Evolutionary conservation across 2,113 vertebrate species (phyloP).

Genomic region (Gulo gulo): DNA sequence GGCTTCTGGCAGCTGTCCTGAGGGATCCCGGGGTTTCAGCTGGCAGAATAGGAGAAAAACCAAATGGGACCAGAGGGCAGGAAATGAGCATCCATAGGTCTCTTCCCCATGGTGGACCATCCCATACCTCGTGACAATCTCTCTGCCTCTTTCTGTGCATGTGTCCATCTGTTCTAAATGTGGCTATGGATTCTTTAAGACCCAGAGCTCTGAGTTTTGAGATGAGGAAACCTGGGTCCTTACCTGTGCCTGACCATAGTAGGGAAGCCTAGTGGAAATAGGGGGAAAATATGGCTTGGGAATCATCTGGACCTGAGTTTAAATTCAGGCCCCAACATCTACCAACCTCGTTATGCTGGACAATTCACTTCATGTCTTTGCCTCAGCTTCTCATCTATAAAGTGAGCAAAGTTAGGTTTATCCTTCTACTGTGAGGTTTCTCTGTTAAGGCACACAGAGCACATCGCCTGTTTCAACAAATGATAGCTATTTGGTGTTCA

Average conservation of each 20-base stretch:
- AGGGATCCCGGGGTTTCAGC: background rate
- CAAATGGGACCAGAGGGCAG: background rate
- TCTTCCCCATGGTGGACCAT: background rate
- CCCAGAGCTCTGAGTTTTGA: background rate
- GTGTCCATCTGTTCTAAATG: background rate
- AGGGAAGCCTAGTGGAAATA: background rate
- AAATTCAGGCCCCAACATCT: background rate
- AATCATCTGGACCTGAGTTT: background rate
- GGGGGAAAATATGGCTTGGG: background rate
- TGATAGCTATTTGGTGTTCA: background rate
- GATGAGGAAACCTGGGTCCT: background rate
- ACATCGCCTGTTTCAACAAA: background rate
- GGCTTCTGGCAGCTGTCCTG: background rate
- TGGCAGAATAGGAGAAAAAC: background rate
- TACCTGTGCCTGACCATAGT: background rate
- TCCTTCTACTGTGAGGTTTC: background rate
- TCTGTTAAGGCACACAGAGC: accelerated
- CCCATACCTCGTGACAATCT: background rate
- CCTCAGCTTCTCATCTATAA: background rate
- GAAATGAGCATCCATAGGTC: background rate
- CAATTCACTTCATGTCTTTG: background rate
- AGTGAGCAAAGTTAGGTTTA: background rate
- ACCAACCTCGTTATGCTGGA: background rate
- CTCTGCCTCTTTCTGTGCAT: background rate
- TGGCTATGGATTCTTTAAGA: background rate